Conservation (phyloP, 2,113 vertebrate genomes). For the Apistogramma diplotaenia region DNA sequence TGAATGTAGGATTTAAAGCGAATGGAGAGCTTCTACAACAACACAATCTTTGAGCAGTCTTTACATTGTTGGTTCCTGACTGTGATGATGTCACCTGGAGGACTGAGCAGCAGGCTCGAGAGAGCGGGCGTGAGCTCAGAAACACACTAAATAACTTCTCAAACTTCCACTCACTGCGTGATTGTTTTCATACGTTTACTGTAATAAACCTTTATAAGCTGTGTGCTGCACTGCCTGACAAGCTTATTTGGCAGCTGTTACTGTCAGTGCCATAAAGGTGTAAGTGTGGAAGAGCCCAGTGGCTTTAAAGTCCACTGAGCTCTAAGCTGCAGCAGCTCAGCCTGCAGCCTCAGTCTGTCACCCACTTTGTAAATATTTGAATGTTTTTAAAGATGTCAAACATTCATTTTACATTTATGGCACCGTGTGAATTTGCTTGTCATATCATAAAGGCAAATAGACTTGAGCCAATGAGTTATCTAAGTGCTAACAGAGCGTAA, state of each 20-base stretch:
- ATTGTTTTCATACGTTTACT: not conserved
- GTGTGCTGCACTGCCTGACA: not conserved
- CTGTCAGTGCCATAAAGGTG: not conserved
- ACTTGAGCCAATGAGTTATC: not conserved
- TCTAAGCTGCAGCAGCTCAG: not conserved
- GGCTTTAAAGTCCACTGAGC: not conserved
- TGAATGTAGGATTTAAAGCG: not conserved
- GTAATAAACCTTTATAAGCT: not conserved
- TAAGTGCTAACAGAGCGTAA: not conserved
- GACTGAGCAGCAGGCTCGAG: not conserved
- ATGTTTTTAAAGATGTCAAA: not conserved
- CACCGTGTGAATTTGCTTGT: not conserved
- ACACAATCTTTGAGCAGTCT: no score
- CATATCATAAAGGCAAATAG: constrained; percentile 3
- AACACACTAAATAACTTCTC: not conserved
- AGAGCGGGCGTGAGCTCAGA: constrained; percentile 14
- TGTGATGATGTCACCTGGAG: not conserved
- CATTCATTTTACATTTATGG: constrained; percentile 30
- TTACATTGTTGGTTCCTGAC: no score
- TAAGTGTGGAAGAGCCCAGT: not conserved
- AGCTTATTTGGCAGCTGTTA: not conserved
- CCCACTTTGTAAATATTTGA: constrained; percentile 45
- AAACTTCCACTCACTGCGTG: not conserved
- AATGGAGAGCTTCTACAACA: not conserved
- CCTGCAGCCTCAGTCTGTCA: not conserved